Base-by-base conservation (phyloP, 2,113 vertebrate genomes). In the Xiphias gladius region DNA sequence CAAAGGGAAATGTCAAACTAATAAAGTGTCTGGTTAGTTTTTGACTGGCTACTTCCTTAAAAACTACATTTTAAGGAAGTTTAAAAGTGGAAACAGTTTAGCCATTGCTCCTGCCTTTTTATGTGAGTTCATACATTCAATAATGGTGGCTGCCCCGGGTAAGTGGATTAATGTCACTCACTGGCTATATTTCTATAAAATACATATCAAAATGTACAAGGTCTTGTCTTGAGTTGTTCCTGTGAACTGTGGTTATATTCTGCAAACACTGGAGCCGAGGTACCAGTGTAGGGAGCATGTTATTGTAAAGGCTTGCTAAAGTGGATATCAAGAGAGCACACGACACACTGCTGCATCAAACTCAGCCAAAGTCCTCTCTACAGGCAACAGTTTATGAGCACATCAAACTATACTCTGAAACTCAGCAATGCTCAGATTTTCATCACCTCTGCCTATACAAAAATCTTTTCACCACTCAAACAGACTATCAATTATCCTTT, bases 111-210 rank as follows among this genome's bases (percentile, higher is more conserved):
- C 8, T 43, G 32, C 30, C 20, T 69, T 43, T 65, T 72, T 57
- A 61, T 46, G 26, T 48, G 59, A 50, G 50, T 52, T 52, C 48
- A 72, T 37, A 73, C 37, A 57, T 66, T 70, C 24, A 64, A 20
- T 64, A 67, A 52, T 20, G 35, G 12, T 22, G 28, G 57, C 20
- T 55, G 64, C 59, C 22, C 35, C 37, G 62, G 30, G 30, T 65
- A 72, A 68, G 35, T 48, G 37, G 65, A 89, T 76, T 64, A 69
- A 39, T 37, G 57, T 73, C 39, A 82, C 19, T 68, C 35, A 41
- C n/a, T 64, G 39, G 20, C 39, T 72, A 64, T 57, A 41, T 48
- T 73, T 37, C 81, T 59, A 64, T 19, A 66, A 73, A 57, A 46
- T 55, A 70, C n/a, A 48, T 16, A 24, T 73, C 66, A 50, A 1